Evolutionary conservation across 2,888 invertebrate species (phyloP).

Genomic region (Tolmerus cingulatus): DNA sequence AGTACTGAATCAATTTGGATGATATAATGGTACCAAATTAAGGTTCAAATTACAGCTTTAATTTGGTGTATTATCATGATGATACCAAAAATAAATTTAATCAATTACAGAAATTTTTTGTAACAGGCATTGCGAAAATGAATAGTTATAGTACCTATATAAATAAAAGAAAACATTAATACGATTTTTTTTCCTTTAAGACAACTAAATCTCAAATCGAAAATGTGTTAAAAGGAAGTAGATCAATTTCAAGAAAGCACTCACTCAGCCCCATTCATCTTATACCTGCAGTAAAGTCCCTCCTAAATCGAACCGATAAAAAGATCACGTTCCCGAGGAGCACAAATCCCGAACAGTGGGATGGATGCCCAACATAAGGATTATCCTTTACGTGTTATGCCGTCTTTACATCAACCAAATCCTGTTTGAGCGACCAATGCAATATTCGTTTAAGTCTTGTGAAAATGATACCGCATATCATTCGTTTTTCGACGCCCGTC

Average conservation of each 20-base stretch:
- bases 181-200: background rate
- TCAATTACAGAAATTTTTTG: no score
- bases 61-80: no score
- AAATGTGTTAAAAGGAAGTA: background rate
- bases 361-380: background rate
- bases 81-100: no score
- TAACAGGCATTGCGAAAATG: no score
- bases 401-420: background rate
- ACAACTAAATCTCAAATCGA: background rate
- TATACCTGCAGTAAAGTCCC: background rate
- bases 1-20: no score
- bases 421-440: background rate
- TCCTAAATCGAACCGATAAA: conserved; percentile 3
- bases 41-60: no score
- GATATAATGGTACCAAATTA: no score
- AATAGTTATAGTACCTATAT: no score
- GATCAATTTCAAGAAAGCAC: background rate
- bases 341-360: background rate
- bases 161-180: background rate
- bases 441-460: background rate
- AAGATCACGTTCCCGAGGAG: background rate
- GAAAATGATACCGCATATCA: background rate
- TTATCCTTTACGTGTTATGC: background rate
- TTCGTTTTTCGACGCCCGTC: background rate
- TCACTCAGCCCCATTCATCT: background rate